Base-by-base conservation (phyloP, 2,797 vertebrate species). In the Hydrophis major region DNA sequence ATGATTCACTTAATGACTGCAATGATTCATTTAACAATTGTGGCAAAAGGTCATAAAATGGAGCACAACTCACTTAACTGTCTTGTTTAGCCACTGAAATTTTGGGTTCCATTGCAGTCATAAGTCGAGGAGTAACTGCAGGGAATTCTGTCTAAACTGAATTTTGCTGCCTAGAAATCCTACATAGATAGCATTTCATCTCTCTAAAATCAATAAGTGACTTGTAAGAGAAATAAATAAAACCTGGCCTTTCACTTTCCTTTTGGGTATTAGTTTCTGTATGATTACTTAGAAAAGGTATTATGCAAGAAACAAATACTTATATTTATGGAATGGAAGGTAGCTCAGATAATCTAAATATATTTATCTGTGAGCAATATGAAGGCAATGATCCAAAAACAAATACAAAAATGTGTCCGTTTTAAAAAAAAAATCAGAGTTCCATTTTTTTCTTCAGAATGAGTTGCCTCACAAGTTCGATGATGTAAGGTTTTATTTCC, bases 391-490 rank as follows among this genome's bases (percentile, higher is more conserved):
- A 57, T 47, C 61, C 86, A 91, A 93, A 93, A 93, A 6, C 4
- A 87, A 20, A 47, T 86, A 8, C n/a, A 92, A 61, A 0, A 4
- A 90, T 37, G 12, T 69, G 20, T 1, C 20, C 1, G 89, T 53
- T 94, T 96, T 89, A 53, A 18, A 66, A 96, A 88, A 93, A 63
- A 98, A 93, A 66, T 98, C 98, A 99, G 93, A 99, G 98, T 95
- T 99, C 99, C 56, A 98, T 98, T 96, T 98, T 99, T 95, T 98
- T 99, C 97, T 98, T 98, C 93, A 99, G 94, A 96, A 99, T 99
- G 61, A 99, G 98, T 96, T 99, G 98, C 86, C 99, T 98, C 93
- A 99, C 98, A 96, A 99, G 98, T 0, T 98, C 98, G 56, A 97
- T 96, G 89, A 99, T 96, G 87, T 97, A 97, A 11, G 99, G 98